Evolutionary conservation across 2,888 invertebrate genomes (phyloP).

Genomic region (Polylopha cassiicola): DNA sequence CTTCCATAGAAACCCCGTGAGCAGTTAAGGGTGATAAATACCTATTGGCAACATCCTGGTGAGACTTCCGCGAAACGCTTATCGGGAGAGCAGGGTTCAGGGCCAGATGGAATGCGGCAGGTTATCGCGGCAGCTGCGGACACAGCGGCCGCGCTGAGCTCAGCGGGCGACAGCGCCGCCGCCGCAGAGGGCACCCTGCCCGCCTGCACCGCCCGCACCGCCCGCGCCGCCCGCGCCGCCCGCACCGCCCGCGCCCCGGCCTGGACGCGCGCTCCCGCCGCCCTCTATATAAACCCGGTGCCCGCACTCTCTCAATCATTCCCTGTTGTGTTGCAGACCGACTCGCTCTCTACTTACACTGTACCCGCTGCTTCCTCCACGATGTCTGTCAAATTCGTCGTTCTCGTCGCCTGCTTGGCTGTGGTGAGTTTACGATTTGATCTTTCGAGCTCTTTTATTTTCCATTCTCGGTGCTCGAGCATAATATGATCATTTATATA

Average conservation of each 20-base stretch:
- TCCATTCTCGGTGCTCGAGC: neutral
- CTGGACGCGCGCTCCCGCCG: slow-evolving; percentile 8
- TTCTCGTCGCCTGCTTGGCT: slow-evolving; percentile 54
- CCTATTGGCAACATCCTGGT: slow-evolving; percentile 4
- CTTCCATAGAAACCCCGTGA: too few species aligned
- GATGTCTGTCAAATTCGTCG: slow-evolving; percentile 51
- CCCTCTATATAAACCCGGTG: slow-evolving; percentile 34
- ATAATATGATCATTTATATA: too few species aligned
- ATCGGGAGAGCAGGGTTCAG: neutral
- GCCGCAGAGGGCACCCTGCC: slow-evolving; percentile 32
- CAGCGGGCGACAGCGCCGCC: slow-evolving; percentile 10
- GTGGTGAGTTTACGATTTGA: slow-evolving; percentile 45
- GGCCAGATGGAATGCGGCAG: neutral
- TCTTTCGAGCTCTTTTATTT: neutral
- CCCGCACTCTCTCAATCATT: slow-evolving; percentile 35
- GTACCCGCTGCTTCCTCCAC: too few species aligned
- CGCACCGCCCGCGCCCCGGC: slow-evolving; percentile 16
- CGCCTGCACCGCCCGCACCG: slow-evolving; percentile 26
- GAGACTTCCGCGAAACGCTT: neutral
- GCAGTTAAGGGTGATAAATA: too few species aligned
- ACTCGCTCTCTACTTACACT: slow-evolving; percentile 16
- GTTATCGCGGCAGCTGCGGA: slow-evolving; percentile 9
- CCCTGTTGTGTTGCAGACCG: slow-evolving; percentile 34
- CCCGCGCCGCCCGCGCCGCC: slow-evolving; percentile 24
- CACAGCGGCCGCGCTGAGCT: slow-evolving; percentile 10